phyloP scores from a whole-genome alignment of 1,140 invertebrate genomes.

The Orius insidiosus region DNA sequence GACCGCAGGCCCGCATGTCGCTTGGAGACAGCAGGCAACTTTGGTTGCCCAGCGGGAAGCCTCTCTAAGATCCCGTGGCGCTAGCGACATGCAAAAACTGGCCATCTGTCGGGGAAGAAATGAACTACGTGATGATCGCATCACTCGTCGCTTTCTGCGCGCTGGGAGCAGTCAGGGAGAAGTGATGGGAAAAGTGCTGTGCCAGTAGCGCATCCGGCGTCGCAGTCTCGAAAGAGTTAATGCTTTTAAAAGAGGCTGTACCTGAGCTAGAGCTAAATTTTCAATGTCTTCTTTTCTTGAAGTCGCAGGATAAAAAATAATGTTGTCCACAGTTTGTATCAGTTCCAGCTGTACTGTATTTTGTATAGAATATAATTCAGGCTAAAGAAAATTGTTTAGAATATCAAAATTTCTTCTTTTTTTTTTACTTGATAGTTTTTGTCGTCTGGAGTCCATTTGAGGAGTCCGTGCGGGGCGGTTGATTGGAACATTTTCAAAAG shows the following conservation, averaged over 20 bases:
- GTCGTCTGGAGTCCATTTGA: slow-evolving; percentile 58
- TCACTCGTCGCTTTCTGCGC: too few species aligned
- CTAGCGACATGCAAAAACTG: too few species aligned
- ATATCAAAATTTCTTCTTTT: background rate
- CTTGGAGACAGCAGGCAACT: too few species aligned
- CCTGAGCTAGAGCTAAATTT: slow-evolving; percentile 67
- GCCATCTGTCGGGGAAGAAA: too few species aligned
- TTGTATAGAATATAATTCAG: slow-evolving; percentile 40
- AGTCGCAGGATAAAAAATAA: slow-evolving; percentile 93
- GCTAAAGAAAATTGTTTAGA: too few species aligned
- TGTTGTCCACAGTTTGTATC: slow-evolving; percentile 97
- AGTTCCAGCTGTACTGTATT: slow-evolving; percentile 94
- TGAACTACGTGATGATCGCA: too few species aligned
- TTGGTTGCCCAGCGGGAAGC: too few species aligned
- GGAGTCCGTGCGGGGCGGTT: slow-evolving; percentile 67
- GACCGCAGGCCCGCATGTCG: too few species aligned
- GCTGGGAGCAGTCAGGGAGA: too few species aligned
- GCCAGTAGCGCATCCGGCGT: too few species aligned
- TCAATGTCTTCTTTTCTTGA: slow-evolving; percentile 93
- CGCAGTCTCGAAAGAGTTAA: background rate
- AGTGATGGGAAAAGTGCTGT: too few species aligned
- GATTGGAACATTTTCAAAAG: slow-evolving; percentile 84
- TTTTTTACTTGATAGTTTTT: slow-evolving; percentile 10
- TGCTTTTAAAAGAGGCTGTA: slow-evolving; percentile 19
- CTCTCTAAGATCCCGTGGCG: too few species aligned